Conservation (phyloP, 2,888 invertebrate genomes). For the Tholera decimalis region DNA sequence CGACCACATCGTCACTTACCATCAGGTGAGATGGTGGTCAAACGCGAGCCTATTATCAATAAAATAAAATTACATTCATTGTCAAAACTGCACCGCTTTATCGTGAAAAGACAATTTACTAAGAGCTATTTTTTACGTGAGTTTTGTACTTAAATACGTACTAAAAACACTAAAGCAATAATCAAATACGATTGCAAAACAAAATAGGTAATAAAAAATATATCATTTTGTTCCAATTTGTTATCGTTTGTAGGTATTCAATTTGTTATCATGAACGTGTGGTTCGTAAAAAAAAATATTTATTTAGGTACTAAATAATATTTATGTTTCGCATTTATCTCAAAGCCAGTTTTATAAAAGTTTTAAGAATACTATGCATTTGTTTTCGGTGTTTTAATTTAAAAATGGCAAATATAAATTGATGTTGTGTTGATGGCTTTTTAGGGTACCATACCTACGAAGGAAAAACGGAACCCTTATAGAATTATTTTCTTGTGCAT, state of each 20-base stretch:
- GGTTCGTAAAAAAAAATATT: conserved; percentile 4
- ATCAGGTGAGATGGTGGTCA: too few species aligned
- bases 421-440: not conserved
- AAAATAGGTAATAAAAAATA: not conserved
- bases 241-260: too few species aligned
- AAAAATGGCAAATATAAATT: not conserved
- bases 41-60: too few species aligned
- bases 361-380: not conserved
- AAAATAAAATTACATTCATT: too few species aligned
- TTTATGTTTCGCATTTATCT: conserved; percentile 9
- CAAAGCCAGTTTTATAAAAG: not conserved
- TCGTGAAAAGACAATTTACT: too few species aligned
- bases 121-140: too few species aligned
- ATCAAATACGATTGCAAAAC: not conserved
- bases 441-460: too few species aligned
- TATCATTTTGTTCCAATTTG: not conserved
- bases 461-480: too few species aligned
- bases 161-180: not conserved
- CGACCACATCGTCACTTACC: too few species aligned
- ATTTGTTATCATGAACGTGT: conserved; percentile 15
- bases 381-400: not conserved
- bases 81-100: too few species aligned
- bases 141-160: too few species aligned
- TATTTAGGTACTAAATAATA: conserved; percentile 13
- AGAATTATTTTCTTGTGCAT: too few species aligned